phyloP scores from a whole-genome alignment of 2,888 invertebrate species.

The Bibio marci region DNA sequence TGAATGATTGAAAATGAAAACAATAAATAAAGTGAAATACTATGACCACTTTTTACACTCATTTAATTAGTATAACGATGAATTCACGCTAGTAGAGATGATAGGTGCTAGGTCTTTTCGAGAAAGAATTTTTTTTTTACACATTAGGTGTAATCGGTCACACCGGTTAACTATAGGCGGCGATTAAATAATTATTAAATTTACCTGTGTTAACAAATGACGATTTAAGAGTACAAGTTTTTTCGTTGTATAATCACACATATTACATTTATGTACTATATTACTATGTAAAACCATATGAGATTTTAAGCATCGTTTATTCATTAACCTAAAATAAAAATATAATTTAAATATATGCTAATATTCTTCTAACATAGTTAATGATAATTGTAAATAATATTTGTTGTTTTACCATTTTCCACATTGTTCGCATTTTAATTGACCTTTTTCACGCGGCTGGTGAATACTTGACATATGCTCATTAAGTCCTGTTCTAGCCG shows the following conservation, averaged over 20 bases:
- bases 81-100: no score
- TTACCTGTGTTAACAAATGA: conserved; percentile 7
- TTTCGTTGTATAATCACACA: conserved; percentile 9
- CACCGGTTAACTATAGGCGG: no score
- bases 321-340: conserved; percentile 6
- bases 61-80: no score
- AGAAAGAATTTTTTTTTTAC: no score
- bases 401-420: conserved; percentile 6
- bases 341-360: no score
- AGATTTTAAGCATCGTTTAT: conserved; percentile 9
- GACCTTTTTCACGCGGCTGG: conserved; percentile 9
- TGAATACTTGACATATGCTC: conserved; percentile 8
- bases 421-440: conserved; percentile 8
- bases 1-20: no score
- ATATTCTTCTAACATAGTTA: no score
- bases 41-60: no score
- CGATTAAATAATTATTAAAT: no score
- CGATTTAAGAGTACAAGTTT: conserved; percentile 8
- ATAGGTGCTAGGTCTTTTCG: no score
- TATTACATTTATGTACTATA: conserved; percentile 4
- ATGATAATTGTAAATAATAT: neutral
- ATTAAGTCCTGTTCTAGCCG: conserved; percentile 7
- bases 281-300: conserved; percentile 9
- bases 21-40: no score
- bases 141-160: no score